Base-by-base conservation (phyloP, 2,113 vertebrate genomes). In the Stigmatopora nigra region DNA sequence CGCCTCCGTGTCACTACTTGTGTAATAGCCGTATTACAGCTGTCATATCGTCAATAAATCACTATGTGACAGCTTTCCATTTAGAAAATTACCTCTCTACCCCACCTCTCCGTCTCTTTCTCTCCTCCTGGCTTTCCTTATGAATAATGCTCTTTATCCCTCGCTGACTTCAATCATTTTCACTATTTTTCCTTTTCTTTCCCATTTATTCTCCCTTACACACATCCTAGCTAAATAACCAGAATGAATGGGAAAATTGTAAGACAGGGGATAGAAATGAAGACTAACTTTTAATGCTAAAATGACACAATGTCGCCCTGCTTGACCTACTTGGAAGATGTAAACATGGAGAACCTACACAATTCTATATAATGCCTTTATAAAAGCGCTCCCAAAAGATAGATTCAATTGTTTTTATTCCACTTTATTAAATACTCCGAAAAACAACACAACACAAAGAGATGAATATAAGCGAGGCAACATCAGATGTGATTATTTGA, bases 21-120 rank as follows among this genome's bases (percentile, higher is more conserved):
- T 87, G 82, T 84, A 87, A 88, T 84, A 74, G 80, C 84, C 73
- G 76, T 82, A 85, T 88, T 88, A 86, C 81, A 87, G 85, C 84
- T 84, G 84, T 79, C 84, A 85, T 78, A 82, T 80, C 53, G 49
- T 84, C 81, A 80, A 86, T 88, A 87, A 85, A 88, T 87, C 85
- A 85, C 67, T 3, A 71, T 1, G 61, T 78, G 75, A 84, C 74
- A 77, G 59, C 81, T 83, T 83, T 86, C 85, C 87, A 88, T 86
- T 88, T 86, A 85, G 87, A 84, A 88, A 87, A 87, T 87, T 87
- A 87, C 82, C 81, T 86, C 81, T 72, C 71, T 69, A 17, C 74
- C 71, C 75, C 72, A 70, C 78, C 79, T 63, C 61, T 78, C 36
- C 3, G 59, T 71, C 72, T 62, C 61, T 17, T 67, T 15, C 64